phyloP scores from a whole-genome alignment of 30 jellyfish, hydroid and myxozoan genomes.

The Turritopsis rubra region DNA sequence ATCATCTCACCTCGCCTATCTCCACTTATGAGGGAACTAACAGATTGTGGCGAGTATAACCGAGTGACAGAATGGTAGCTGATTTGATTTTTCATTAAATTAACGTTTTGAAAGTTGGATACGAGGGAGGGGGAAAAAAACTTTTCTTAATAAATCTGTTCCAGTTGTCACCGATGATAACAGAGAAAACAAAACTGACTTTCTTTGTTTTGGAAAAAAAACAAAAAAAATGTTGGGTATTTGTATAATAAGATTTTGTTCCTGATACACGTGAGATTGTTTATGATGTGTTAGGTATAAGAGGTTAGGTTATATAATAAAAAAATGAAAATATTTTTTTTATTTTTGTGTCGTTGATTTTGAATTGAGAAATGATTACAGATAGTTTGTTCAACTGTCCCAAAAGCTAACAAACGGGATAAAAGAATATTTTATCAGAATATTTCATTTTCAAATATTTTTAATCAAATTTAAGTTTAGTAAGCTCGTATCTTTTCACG shows the following conservation, averaged over 20 bases:
- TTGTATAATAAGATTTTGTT: too few relatives aligned
- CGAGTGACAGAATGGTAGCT: not conserved
- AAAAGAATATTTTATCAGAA: not conserved
- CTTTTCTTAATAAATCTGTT: too few relatives aligned
- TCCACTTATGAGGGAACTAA: slow-evolving; percentile 29
- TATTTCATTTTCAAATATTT: too few relatives aligned
- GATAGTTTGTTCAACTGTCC: not conserved
- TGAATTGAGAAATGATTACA: not conserved
- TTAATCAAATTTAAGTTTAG: not conserved
- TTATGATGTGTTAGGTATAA: not conserved
- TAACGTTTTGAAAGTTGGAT: not conserved
- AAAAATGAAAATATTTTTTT: too few relatives aligned
- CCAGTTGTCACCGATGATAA: too few relatives aligned
- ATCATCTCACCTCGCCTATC: slow-evolving; percentile 64
- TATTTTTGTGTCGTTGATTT: not conserved
- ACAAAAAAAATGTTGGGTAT: too few relatives aligned
- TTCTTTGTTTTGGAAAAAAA: too few relatives aligned
- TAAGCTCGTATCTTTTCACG: not conserved
- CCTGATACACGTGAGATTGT: too few relatives aligned
- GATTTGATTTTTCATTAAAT: not conserved
- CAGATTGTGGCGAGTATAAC: not conserved
- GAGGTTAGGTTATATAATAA: not conserved
- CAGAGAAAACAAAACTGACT: too few relatives aligned
- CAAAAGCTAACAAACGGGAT: not conserved
- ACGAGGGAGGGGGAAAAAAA: too few relatives aligned